Base-by-base conservation (phyloP, 1,140 invertebrate genomes). In the Temnothorax nylanderi region DNA sequence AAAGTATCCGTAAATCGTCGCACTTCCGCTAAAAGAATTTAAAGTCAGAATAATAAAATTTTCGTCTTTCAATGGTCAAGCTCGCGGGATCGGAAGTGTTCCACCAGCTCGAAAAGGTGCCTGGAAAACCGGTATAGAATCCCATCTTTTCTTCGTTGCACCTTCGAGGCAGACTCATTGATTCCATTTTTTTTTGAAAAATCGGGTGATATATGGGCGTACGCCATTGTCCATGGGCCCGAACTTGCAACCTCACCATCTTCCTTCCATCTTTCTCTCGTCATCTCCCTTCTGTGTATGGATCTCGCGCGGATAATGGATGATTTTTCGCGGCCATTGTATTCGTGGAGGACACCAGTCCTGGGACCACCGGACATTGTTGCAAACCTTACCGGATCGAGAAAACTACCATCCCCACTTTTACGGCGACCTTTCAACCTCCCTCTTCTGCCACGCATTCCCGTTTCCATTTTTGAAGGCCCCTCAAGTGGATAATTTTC, bases 241-340 rank as follows among this genome's bases (percentile, higher is more conserved):
- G 26, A 51, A 77, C 75, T 84, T 71, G 47, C 78, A 62, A 41
- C 16, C 72, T 88, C 47, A 82, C 56, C 49, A 72, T 72, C 81
- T 54, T 71, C 76, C 62, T 49, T 49, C 41, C 65, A 49, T 74
- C 58, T 77, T 37, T 74, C 47, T 62, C 60, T 85, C 75, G 65
- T 86, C 71, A 26, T 60, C 37, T 51, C 32, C 77, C 65, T 62
- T 67, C 34, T 56, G 11, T 80, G 11, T 13, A 2, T 56, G 16
- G 13, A 72, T 88, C 89, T 91, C 87, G 51, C 84, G 11, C 85
- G 93, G 87, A 95, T 95, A 95, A 95, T 94, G 90, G 94, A 95
- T 95, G 94, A 95, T 95, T 95, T 95, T 95, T 95, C 93, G 93
- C 93, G 90, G 93, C 92, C 87, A 95, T 95, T 95, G 94, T 95